Conservation (phyloP, 2,888 invertebrate genomes). For the Caprella mutica region DNA sequence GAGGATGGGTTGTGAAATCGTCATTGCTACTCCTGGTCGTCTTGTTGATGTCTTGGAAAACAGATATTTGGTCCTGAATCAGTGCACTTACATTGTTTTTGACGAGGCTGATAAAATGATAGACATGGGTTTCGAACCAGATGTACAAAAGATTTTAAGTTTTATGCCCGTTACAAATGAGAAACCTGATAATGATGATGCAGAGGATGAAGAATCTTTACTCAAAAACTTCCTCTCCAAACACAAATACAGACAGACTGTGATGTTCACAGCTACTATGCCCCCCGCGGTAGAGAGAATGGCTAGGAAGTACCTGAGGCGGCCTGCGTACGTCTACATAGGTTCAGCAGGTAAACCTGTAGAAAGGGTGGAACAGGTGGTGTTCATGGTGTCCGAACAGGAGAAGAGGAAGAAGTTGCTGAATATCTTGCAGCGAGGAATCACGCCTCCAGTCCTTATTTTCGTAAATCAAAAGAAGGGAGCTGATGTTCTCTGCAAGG, state of each 20-base stretch:
- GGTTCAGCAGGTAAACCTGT: conserved; percentile 94
- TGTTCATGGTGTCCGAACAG: conserved; percentile 85
- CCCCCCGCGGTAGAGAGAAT: conserved; percentile 93
- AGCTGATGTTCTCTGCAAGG: conserved; percentile 92
- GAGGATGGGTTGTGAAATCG: conserved; percentile 95
- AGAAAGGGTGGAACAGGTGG: conserved; percentile 94
- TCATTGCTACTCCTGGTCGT: conserved; percentile 98
- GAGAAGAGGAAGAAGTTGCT: conserved; percentile 94
- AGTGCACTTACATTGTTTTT: conserved; percentile 94
- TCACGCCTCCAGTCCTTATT: conserved; percentile 96
- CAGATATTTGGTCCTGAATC: conserved; percentile 86
- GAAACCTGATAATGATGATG: conserved; percentile 96
- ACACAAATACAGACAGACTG: conserved; percentile 95
- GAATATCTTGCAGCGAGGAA: conserved; percentile 61
- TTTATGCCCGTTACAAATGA: conserved; percentile 96
- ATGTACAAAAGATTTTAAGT: conserved; percentile 85
- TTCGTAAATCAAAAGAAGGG: conserved; percentile 99
- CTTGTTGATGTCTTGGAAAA: conserved; percentile 97
- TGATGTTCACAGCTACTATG: conserved; percentile 99
- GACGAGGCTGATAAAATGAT: conserved; percentile 99
- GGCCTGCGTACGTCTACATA: conserved; percentile 95
- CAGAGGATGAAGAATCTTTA: conserved; percentile 82
- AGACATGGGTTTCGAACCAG: conserved; percentile 98
- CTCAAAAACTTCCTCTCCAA: conserved; percentile 89
- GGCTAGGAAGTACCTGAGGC: conserved; percentile 81